Base-by-base conservation (phyloP, 2,797 vertebrate species). In the Loriculus beryllinus region DNA sequence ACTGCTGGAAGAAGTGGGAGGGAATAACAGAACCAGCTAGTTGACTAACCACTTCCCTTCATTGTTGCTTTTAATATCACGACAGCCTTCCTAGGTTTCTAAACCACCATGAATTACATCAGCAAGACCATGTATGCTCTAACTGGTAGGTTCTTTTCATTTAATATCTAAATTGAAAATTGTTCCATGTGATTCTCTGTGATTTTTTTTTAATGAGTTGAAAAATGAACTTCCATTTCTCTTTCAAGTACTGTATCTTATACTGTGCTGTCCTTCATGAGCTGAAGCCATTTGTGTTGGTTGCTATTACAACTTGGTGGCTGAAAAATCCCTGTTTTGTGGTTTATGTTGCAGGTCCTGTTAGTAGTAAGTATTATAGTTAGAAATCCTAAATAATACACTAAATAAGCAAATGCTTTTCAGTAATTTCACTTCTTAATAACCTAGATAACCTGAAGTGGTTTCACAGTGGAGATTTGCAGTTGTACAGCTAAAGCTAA, bases 31-130 rank as follows among this genome's bases (percentile, higher is more conserved):
- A 97, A 97, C 95, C 95, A 96, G 96, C 91, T 97, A 97, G 96
- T 97, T 96, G 97, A 97, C 95, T 97, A 98, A 97, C 97, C 97
- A 98, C 98, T 97, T 97, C 97, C 97, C 95, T 97, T 96, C 96
- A 96, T 97, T 98, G 96, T 95, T 97, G 93, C 92, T 97, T 96
- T 97, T 97, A 96, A 91, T 96, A 97, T 96, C 97, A 97, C 95
- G 93, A 74, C 94, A 94, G 95, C 75, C 85, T 94, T 95, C 90
- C 94, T 96, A 77, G 86, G 90, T 95, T 96, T 96, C 11, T 77
- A 95, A 96, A 96, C 91, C 90, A 94, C 93, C 63, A 48, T 79
- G 88, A 91, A 52, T 94, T 96, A 91, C 89, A 64, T 85, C 92
- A 88, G 69, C 17, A 42, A 86, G 86, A 95, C 81, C 88, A 96